A percentile compares a stretch with the other conserved stretches of the same genome.
These are phyloP conservation scores for Rhadinocentrus ornatus DNA, from an alignment of 2,797 vertebrate species.

Conservation along the genomic window DNA sequence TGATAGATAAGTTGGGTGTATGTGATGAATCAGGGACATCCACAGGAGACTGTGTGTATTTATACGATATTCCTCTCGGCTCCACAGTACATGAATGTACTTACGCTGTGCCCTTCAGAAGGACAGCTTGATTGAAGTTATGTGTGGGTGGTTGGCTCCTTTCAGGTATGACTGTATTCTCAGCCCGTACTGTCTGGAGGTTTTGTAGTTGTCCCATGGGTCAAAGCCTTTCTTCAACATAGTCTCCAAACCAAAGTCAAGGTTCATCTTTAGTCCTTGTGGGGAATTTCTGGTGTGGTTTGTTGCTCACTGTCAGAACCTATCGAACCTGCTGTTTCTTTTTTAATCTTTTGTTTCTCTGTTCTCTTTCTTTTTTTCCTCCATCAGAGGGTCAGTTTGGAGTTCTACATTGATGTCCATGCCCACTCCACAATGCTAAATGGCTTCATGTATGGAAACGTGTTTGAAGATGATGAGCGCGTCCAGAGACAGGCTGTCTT, in stretches of 20 bases:
- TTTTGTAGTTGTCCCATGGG: conserved; percentile 42
- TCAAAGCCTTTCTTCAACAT: conserved; percentile 41
- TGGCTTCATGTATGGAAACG: conserved; percentile 99
- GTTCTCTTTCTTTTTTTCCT: conserved; percentile 11
- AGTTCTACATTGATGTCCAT: conserved; percentile 99
- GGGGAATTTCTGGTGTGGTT: conserved; percentile 41
- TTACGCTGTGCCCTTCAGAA: conserved; percentile 56
- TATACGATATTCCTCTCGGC: conserved; percentile 23
- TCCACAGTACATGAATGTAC: conserved; percentile 25
- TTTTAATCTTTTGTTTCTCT: conserved; percentile 33
- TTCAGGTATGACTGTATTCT: conserved; percentile 51
- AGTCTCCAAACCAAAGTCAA: conserved; percentile 33
- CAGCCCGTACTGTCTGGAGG: conserved; percentile 29
- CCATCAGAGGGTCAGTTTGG: conserved; percentile 91
- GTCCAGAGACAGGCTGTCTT: conserved; percentile 95
- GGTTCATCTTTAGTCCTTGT: conserved; percentile 28
- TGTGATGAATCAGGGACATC: conserved; percentile 38
- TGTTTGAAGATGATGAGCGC: conserved; percentile 95
- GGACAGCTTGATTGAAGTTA: conserved; percentile 62
- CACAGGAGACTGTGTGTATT: conserved; percentile 27
- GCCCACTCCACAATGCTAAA: conserved; percentile 99
- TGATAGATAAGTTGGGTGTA: conserved; percentile 28
- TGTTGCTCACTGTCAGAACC: conserved; percentile 41
- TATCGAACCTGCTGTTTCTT: conserved; percentile 42
- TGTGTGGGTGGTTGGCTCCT: conserved; percentile 55